Evolutionary conservation across 2,888 invertebrate genomes (phyloP).

Genomic region (Helleia helle): DNA sequence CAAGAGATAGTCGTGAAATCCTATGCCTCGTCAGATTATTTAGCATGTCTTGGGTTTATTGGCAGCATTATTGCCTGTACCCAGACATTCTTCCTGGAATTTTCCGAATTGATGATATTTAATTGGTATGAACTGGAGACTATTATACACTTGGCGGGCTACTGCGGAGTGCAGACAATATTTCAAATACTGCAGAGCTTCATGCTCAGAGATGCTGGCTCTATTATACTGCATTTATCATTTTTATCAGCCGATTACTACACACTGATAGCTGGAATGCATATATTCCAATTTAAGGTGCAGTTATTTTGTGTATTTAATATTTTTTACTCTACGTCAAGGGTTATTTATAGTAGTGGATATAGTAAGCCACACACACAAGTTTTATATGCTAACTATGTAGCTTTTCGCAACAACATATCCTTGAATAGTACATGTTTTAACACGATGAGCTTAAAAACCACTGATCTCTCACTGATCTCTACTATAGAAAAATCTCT

Average conservation of each 20-base stretch:
- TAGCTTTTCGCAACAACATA: too few species aligned
- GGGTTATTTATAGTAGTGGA: too few species aligned
- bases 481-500: too few species aligned
- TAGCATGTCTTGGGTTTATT: constrained; percentile 86
- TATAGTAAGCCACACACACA: too few species aligned
- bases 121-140: constrained; percentile 81
- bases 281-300: constrained; percentile 87
- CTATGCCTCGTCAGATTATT: constrained; percentile 84
- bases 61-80: constrained; percentile 84
- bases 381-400: too few species aligned
- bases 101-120: constrained; percentile 77
- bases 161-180: constrained; percentile 81
- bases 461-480: too few species aligned
- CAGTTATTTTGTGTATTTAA: constrained; percentile 18
- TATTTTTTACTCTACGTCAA: neutral
- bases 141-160: constrained; percentile 73
- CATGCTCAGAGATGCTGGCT: constrained; percentile 83
- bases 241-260: constrained; percentile 90
- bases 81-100: constrained; percentile 86
- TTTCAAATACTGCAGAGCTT: constrained; percentile 85
- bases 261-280: constrained; percentile 85
- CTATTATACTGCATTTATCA: constrained; percentile 87
- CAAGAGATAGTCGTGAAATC: constrained; percentile 89
- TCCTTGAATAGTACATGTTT: too few species aligned
- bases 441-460: too few species aligned